Evolutionary conservation across 37 sponge, comb jelly and placozoan genomes (phyloP), one percentile per base, ranked within the genome.

Genomic region (Amphimedon queenslandica): DNA sequence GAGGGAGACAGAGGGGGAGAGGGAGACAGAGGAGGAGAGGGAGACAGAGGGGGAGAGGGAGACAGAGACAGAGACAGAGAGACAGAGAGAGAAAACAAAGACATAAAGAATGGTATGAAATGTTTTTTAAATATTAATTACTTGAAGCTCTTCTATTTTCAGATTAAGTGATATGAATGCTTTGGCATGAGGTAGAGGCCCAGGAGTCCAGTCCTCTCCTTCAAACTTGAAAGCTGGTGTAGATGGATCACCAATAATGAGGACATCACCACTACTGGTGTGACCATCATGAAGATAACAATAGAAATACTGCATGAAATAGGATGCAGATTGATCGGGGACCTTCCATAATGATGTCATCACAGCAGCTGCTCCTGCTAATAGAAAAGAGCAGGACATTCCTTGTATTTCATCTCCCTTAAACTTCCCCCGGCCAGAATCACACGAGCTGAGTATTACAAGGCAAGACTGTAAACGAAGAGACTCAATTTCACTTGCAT

Each of bases 1-100:
- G 36, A 97, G 80, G 61, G 92, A 94, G 47, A 97, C 74, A 31
- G 92, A 94, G 23, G 95, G 91, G 74, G 94, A 91, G 20, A 63
- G 94, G 94, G 0, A 95, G 87, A 51, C 87, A 90, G 16, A 93
- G 56, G 42, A 97, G 66, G 57, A 75, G 80, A 20, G 99, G 92
- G 3, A 97, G 91, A 10, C 91, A 42, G 75, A 66, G 42, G 73
- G 78, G n/a, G 82, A 82, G 73, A 94, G 94, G 29, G 28, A 39
- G 36, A 86, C 75, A 3, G 96, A 87, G 68, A 96, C 92, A 0
- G 67, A 71, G 41, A 83, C 87, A n/a, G 89, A 53, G 70, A 47
- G 51, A 47, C 13, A 47, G 24, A 6, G 27, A 13, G 3, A 55
- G 42, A 55, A 38, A 30, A 70, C 11, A 16, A 61, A 8, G 8